These are phyloP conservation scores for Macropis europaea DNA, from an alignment of 2,888 invertebrate genomes.

Conservation along the genomic window DNA sequence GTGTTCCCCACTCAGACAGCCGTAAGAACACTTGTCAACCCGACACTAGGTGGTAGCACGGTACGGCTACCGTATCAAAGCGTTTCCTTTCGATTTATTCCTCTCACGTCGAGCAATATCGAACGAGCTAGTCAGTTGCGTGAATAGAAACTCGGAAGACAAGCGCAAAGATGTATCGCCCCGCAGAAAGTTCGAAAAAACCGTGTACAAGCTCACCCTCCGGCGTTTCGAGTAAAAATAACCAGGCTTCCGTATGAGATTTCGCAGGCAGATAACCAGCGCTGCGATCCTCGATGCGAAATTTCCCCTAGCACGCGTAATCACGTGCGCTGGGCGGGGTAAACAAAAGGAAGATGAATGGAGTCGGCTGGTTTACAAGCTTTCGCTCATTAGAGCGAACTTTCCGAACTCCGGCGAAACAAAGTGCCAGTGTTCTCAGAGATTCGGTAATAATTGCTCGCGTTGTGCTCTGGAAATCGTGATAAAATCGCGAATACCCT, in stretches of 20 bases:
- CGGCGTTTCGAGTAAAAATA: constrained; percentile 1
- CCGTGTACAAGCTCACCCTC: not conserved
- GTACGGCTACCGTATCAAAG: constrained; percentile 12
- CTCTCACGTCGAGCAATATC: constrained; percentile 33
- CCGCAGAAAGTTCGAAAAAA: constrained; percentile 3
- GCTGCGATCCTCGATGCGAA: not conserved
- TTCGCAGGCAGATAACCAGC: not conserved
- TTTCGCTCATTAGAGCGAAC: not conserved
- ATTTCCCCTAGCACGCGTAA: not conserved
- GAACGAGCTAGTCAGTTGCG: constrained; percentile 31
- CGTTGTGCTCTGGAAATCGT: not conserved
- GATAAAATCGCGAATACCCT: not conserved
- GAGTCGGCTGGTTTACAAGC: not conserved
- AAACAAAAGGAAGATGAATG: not conserved
- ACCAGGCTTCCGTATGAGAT: not conserved
- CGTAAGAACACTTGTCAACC: constrained; percentile 9
- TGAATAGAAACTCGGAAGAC: constrained; percentile 38
- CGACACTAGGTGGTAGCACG: constrained; percentile 25
- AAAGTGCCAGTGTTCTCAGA: not conserved
- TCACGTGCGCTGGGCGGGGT: not conserved
- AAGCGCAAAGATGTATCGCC: constrained; percentile 18
- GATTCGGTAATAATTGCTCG: not conserved
- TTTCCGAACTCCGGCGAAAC: not conserved
- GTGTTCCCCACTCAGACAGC: not conserved
- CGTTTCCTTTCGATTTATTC: constrained; percentile 37